Percentiles rank a stretch among this genome's conserved stretches.
phyloP scores from a whole-genome alignment of 2,888 invertebrate genomes.

The Andrena fulva region DNA sequence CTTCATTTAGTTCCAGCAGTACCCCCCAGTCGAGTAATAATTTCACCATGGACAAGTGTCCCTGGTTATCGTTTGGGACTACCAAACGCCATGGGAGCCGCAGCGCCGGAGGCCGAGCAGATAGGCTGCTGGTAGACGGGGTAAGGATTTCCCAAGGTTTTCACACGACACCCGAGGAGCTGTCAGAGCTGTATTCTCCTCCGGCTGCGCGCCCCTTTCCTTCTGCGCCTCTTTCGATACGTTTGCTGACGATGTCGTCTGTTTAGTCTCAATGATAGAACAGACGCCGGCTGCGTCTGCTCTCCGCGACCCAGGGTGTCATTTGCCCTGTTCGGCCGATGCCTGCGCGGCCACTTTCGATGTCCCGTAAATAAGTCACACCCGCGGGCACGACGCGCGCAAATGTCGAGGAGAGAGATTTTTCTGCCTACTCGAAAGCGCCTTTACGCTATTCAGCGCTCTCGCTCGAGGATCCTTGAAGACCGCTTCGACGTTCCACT shows the following conservation, averaged over 20 bases:
- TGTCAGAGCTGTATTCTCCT: slow-evolving; percentile 29
- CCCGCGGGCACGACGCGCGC: slow-evolving; percentile 26
- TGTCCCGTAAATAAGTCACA: slow-evolving; percentile 54
- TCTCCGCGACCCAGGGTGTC: slow-evolving; percentile 67
- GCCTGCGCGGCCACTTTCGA: slow-evolving; percentile 58
- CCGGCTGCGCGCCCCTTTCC: slow-evolving; percentile 15
- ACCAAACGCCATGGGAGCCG: not conserved
- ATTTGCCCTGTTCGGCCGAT: slow-evolving; percentile 63
- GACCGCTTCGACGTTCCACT: not conserved
- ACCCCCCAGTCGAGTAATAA: not conserved
- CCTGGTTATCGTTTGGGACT: not conserved
- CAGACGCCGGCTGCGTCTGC: slow-evolving; percentile 77
- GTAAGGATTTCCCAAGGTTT: slow-evolving; percentile 50
- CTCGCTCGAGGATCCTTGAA: not conserved
- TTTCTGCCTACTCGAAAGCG: slow-evolving; percentile 3
- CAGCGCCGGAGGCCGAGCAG: slow-evolving; percentile 1
- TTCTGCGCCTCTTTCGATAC: slow-evolving; percentile 38
- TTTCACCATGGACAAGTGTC: not conserved
- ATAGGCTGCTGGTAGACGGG: slow-evolving; percentile 26
- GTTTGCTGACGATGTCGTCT: slow-evolving; percentile 71
- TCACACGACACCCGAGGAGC: slow-evolving; percentile 55
- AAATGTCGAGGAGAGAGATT: slow-evolving; percentile 13
- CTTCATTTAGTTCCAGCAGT: not conserved
- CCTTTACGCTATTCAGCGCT: not conserved
- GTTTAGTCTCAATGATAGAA: slow-evolving; percentile 77